Evolutionary conservation across 2,113 vertebrate species (phyloP).

Genomic region (Ophthalmolycus amberensis): DNA sequence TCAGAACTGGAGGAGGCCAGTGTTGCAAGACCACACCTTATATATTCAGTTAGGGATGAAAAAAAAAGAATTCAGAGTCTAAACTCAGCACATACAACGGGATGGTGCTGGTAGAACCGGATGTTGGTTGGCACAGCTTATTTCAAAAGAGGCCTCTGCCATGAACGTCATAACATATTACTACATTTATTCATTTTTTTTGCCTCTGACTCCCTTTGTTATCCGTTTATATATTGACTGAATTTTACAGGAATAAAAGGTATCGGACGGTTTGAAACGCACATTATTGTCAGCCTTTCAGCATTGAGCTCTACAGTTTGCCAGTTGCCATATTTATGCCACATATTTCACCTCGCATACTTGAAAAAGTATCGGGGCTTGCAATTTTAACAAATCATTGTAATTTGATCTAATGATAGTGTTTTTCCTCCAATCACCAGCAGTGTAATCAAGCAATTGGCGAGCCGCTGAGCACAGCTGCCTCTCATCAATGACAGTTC

Average conservation of each 20-base stretch:
- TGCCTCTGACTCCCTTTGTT: not conserved
- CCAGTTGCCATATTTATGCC: not conserved
- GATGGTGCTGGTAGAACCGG: not conserved
- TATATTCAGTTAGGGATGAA: not conserved
- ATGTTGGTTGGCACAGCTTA: not conserved
- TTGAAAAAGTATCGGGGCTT: conserved; percentile 41
- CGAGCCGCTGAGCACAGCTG: conserved; percentile 64
- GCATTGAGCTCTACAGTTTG: not conserved
- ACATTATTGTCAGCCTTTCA: not conserved
- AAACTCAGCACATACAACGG: not conserved
- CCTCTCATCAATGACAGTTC: conserved; percentile 32
- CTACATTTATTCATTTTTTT: not conserved
- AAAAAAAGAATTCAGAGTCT: not conserved
- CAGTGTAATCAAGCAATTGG: conserved; percentile 70
- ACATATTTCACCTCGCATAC: conserved; percentile 41
- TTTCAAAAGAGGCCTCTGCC: not conserved
- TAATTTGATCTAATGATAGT: conserved; percentile 67
- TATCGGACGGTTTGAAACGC: not conserved
- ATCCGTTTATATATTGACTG: not conserved
- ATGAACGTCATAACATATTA: not conserved
- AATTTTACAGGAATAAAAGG: not conserved
- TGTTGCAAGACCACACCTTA: not conserved
- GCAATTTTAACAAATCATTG: conserved; percentile 53
- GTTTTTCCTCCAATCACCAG: conserved; percentile 68
- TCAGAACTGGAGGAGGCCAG: not conserved